Base-by-base conservation (phyloP, 2,888 invertebrate species). In the Diadromus collaris region DNA sequence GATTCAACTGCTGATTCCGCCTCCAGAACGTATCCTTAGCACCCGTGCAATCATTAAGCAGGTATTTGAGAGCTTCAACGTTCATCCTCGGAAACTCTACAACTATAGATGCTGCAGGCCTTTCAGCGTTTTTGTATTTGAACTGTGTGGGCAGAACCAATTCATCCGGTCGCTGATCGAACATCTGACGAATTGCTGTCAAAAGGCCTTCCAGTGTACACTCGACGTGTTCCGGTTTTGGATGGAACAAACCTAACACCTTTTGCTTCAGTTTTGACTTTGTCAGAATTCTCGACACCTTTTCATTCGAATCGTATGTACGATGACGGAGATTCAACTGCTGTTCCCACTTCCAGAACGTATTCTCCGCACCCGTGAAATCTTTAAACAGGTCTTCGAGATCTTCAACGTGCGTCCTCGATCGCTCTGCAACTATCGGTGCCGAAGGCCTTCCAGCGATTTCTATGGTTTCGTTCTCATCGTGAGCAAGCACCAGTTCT, bases 151-250 rank as follows among this genome's bases (percentile, higher is more conserved):
- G 34, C 6, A 78, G 48, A 13, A 44, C 60, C 2, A 75, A 34
- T 38, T 67, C 65, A 19, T 21, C 71, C 21, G 70, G 54, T 29
- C 70, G 75, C n/a, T 71, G 79, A 38, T 76, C 70, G 48, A 71
- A 79, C 51, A 76, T 75, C 16, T 19, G n/a, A 44, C 58, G 58
- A 71, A 75, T 75, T 34, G 38, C 65, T n/a, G 34, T 16, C 54
- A 79, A 41, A 0, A 79, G 29, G 19, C 38, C 41, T 13, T 61
- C 61, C 13, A 71, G 21, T 13, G 29, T 32, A 71, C 65, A 70
- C 27, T 61, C 75, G 9, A 79, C 38, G 27, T 79, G 75, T 10
- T 76, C 65, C 0, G 75, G 79, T 38, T 71, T 75, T 29, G 79
- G 71, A 34, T 75, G 75, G 29, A 79, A 79, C 74, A 74, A 79